A percentile compares a stretch with the other conserved stretches of the same genome.
Evolutionary conservation across 2,797 vertebrate genomes (phyloP).

Genomic region (Distichodus sexfasciatus): DNA sequence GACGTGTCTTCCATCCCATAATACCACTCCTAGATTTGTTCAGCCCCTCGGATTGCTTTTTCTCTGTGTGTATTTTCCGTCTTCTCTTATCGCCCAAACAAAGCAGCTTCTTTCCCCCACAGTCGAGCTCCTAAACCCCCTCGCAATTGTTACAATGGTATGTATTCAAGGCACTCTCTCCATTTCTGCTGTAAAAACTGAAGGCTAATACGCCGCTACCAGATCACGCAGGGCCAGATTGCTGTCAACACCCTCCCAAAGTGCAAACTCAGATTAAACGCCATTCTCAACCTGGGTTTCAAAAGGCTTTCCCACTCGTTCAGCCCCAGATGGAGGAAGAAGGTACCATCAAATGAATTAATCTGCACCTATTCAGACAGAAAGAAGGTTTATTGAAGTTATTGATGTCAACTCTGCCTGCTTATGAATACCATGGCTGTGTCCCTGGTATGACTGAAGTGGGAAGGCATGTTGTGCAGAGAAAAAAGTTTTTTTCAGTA

Average conservation of each 20-base stretch:
- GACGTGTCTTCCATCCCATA: conserved; percentile 75
- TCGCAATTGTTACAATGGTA: conserved; percentile 73
- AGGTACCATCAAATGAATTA: conserved; percentile 56
- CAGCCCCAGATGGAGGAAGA: conserved; percentile 50
- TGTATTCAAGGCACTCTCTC: conserved; percentile 54
- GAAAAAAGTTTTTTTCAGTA: background rate
- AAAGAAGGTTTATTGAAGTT: conserved; percentile 64
- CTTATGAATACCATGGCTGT: conserved; percentile 57
- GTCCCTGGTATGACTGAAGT: conserved; percentile 66
- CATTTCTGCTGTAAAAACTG: conserved; percentile 65
- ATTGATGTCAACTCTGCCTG: conserved; percentile 62
- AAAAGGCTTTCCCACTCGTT: conserved; percentile 54
- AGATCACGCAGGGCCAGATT: conserved; percentile 56
- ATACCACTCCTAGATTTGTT: conserved; percentile 74
- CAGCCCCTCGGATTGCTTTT: conserved; percentile 70
- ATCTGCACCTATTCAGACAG: conserved; percentile 73
- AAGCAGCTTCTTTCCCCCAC: conserved; percentile 64
- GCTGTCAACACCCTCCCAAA: conserved; percentile 69
- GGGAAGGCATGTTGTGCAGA: conserved; percentile 44
- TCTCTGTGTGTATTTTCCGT: conserved; percentile 60
- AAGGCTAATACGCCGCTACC: conserved; percentile 57
- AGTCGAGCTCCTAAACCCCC: conserved; percentile 53
- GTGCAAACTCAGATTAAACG: conserved; percentile 71
- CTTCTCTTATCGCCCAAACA: conserved; percentile 60
- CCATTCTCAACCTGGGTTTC: conserved; percentile 60